A percentile compares a stretch with the other conserved stretches of the same genome.
Conservation (phyloP, 2,888 invertebrate genomes). For the Sussaba pulchella region DNA sequence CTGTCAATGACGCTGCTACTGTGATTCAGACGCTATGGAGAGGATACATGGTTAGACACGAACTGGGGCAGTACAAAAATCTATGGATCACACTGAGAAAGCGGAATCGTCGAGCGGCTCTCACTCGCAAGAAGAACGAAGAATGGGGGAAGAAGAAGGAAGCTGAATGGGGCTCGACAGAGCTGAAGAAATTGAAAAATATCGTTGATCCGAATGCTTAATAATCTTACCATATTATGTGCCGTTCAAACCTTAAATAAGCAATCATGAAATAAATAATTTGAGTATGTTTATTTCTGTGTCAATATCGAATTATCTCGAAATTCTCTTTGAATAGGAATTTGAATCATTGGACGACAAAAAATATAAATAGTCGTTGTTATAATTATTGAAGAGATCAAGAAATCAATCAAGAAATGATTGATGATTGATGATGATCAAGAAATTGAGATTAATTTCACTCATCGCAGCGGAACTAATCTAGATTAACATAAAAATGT, state of each 20-base stretch:
- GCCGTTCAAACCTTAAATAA: neutral
- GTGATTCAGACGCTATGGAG: slow-evolving; percentile 77
- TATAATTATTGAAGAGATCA: no score
- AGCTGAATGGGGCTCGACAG: slow-evolving; percentile 21
- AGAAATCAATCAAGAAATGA: no score
- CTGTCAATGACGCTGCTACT: slow-evolving; percentile 73
- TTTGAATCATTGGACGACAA: no score
- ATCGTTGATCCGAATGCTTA: slow-evolving; percentile 30
- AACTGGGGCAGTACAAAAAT: slow-evolving; percentile 73
- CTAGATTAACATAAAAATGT: no score
- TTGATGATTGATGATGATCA: no score
- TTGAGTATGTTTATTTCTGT: no score
- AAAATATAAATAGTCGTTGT: no score
- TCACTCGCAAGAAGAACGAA: slow-evolving; percentile 58
- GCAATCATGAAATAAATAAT: neutral
- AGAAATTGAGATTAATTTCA: no score
- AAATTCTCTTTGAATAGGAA: no score
- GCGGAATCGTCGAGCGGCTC: slow-evolving; percentile 63
- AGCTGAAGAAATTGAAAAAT: slow-evolving; percentile 38
- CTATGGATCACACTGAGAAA: slow-evolving; percentile 66
- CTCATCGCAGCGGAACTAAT: no score
- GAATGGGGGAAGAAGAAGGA: slow-evolving; percentile 49
- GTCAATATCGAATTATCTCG: no score
- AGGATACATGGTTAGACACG: slow-evolving; percentile 78
- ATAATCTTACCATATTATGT: neutral